Conservation (phyloP, 1,140 invertebrate species). For the Eriocheir sinensis region DNA sequence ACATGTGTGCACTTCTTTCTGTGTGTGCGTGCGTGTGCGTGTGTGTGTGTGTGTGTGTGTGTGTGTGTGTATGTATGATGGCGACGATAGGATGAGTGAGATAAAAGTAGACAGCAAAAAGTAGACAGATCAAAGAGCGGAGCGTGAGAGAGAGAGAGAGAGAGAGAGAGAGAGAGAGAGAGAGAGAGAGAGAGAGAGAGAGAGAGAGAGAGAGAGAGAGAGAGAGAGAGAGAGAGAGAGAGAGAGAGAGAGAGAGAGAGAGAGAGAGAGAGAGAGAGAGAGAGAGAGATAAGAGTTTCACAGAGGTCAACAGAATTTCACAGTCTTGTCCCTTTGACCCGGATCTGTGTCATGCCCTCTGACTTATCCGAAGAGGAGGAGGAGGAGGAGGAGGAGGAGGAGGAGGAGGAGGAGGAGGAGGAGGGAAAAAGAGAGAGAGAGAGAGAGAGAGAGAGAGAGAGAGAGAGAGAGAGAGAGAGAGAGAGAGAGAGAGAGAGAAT, state of each 20-base stretch:
- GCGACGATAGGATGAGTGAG: not conserved
- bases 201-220: too few relatives aligned
- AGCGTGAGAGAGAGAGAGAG: not conserved
- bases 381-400: not conserved
- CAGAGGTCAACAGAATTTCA: too few relatives aligned
- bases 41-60: not conserved
- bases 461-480: not conserved
- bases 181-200: too few relatives aligned
- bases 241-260: slow-evolving; percentile 12
- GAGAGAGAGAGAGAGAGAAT: not conserved
- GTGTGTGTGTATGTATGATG: not conserved
- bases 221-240: not conserved
- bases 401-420: not conserved
- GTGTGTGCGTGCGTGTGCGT: too few relatives aligned
- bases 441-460: too few relatives aligned
- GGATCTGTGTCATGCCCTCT: too few relatives aligned
- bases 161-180: slow-evolving; percentile 6
- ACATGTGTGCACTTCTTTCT: too few relatives aligned
- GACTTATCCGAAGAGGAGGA: not conserved
- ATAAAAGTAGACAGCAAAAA: too few relatives aligned
- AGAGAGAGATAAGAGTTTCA: not conserved
- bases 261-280: slow-evolving; percentile 22
- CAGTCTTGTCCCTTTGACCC: too few relatives aligned
- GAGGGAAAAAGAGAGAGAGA: too few relatives aligned
- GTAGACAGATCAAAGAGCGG: too few relatives aligned